These are phyloP conservation scores for Drosophila peninsularis DNA, from an alignment of 2,888 invertebrate genomes.

Conservation along the genomic window DNA sequence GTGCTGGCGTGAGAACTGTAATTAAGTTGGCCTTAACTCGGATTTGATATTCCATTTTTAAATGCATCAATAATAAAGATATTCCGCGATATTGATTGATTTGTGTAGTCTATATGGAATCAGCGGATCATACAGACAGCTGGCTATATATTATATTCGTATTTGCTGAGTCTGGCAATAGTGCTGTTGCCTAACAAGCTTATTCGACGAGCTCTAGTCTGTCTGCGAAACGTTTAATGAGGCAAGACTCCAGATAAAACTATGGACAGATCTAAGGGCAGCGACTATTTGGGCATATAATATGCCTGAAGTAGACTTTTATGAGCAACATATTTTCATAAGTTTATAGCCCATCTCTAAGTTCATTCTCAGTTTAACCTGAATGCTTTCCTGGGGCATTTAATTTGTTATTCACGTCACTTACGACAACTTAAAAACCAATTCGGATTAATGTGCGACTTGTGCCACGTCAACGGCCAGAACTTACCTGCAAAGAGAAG, in stretches of 20 bases:
- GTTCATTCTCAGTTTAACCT: background rate
- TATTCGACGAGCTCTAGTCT: no score
- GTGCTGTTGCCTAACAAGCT: no score
- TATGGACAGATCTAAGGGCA: no score
- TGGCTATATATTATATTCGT: no score
- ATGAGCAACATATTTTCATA: background rate
- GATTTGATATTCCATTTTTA: background rate
- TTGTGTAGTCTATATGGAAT: background rate
- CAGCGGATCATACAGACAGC: background rate
- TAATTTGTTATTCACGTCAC: constrained; percentile 4
- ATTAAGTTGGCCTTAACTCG: constrained; percentile 53
- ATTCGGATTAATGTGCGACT: background rate
- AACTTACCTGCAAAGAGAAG: constrained; percentile 57
- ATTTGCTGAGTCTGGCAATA: no score
- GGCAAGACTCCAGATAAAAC: no score
- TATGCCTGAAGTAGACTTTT: no score
- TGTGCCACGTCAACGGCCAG: background rate
- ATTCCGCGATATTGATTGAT: background rate
- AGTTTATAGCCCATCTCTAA: background rate
- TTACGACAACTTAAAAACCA: constrained; percentile 3
- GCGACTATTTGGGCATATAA: no score
- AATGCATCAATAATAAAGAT: background rate
- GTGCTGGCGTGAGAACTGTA: constrained; percentile 6
- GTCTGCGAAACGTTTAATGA: no score
- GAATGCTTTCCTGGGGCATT: background rate